Conservation (phyloP, 2,113 vertebrate species). For the Aegotheles bennettii region DNA sequence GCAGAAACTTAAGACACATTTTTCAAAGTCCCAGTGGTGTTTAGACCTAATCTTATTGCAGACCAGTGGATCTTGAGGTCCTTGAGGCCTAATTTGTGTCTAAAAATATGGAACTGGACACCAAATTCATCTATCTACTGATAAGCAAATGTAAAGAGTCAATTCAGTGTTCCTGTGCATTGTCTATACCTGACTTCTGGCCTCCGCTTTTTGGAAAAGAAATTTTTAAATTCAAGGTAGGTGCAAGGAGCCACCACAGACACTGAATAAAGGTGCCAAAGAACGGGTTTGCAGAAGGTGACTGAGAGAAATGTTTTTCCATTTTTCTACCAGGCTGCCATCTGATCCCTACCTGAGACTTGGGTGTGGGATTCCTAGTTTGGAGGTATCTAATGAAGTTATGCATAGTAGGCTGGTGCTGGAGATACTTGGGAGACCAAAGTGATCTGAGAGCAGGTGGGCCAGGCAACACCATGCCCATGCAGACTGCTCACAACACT, state of each 20-base stretch:
- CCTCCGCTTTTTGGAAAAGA: neutral
- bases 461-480: neutral
- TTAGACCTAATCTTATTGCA: neutral
- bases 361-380: neutral
- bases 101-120: neutral
- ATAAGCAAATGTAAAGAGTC: neutral
- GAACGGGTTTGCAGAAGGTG: neutral
- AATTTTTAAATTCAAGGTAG: neutral
- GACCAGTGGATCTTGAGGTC: neutral
- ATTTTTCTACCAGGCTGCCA: neutral
- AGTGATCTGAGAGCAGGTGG: neutral
- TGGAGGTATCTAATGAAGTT: neutral
- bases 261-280: neutral
- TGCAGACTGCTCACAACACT: neutral
- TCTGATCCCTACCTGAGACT: neutral
- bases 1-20: neutral
- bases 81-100: neutral
- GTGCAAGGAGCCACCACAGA: neutral
- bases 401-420: neutral
- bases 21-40: neutral
- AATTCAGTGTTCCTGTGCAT: neutral
- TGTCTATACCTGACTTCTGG: neutral
- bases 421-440: neutral
- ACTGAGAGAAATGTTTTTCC: neutral
- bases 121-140: neutral